Evolutionary conservation across 2,797 vertebrate species (phyloP), one percentile per base, ranked within the genome.

Genomic region (Brachyrhaphis roseni): DNA sequence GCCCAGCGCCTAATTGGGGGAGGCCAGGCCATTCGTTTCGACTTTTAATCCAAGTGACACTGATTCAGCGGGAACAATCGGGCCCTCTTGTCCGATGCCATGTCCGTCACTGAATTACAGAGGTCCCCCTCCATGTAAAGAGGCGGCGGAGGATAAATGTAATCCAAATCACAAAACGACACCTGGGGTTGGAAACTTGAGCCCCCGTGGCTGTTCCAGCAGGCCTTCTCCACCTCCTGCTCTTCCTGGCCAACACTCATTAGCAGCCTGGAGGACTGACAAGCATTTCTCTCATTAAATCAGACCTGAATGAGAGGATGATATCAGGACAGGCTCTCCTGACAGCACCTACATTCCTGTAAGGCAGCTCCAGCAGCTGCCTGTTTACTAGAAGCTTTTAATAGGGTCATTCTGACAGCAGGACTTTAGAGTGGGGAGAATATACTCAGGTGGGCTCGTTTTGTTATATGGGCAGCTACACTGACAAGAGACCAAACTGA

Each of bases 31-130:
- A 86, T 93, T 93, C 80, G 83, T 82, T 87, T 92, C 83, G 90
- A 95, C 90, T 94, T 94, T 93, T 93, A 94, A 94, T 94, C 93
- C 89, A 89, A 93, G 89, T 94, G 92, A 93, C 93, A 93, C 82
- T 86, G 91, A 94, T 94, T 94, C 87, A 89, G 84, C 0, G 66
- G 87, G 89, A 92, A 94, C 91, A 95, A 95, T 89, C 85, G 0
- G 82, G 70, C 83, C 76, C 89, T 87, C 89, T 92, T 91, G 89
- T 93, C 90, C 80, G 86, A 86, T 90, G 82, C 86, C 87, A 85
- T 91, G 92, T 91, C 91, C 86, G 89, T 87, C 91, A 90, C 84
- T 73, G 86, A 82, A 84, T 84, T 81, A 72, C 83, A 6, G 77
- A 86, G 84, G 84, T 72, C 78, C 77, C 76, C 76, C 84, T 89